Evolutionary conservation across 2,888 invertebrate genomes (phyloP).

Genomic region (Tenthredo notha): DNA sequence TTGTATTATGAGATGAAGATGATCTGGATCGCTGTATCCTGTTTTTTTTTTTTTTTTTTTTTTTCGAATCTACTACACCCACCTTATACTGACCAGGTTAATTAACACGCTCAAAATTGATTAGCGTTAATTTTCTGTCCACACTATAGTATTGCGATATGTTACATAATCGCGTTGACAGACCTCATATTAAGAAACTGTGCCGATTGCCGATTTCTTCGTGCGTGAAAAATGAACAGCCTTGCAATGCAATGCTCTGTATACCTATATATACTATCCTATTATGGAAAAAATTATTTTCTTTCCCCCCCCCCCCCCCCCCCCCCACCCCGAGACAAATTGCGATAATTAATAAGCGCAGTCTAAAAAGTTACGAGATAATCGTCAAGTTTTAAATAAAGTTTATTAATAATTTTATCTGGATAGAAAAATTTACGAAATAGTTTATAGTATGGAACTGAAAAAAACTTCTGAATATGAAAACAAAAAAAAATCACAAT

Average conservation of each 20-base stretch:
- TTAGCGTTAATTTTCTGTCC: conserved; percentile 3
- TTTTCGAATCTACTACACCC: not conserved
- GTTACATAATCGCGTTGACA: not conserved
- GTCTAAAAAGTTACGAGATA: too few species aligned
- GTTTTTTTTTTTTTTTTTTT: not conserved
- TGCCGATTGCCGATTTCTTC: not conserved
- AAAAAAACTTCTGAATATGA: too few species aligned
- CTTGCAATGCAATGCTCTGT: not conserved
- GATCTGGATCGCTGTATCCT: not conserved
- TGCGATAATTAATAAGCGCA: too few species aligned
- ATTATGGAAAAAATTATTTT: too few species aligned
- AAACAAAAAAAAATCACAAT: too few species aligned
- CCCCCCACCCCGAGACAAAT: too few species aligned
- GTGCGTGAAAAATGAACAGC: not conserved
- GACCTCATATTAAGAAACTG: not conserved
- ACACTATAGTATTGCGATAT: not conserved
- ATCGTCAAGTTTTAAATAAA: too few species aligned
- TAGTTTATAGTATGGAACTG: too few species aligned
- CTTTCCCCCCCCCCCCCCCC: too few species aligned
- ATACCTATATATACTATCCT: too few species aligned
- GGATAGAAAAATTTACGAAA: too few species aligned
- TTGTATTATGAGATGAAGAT: not conserved
- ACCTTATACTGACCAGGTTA: not conserved
- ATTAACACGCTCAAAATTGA: not conserved
- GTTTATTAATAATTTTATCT: too few species aligned